A percentile compares a stretch with the other conserved stretches of the same genome.
Evolutionary conservation across 2,888 invertebrate genomes (phyloP).

Genomic region (Helicoverpa assulta): DNA sequence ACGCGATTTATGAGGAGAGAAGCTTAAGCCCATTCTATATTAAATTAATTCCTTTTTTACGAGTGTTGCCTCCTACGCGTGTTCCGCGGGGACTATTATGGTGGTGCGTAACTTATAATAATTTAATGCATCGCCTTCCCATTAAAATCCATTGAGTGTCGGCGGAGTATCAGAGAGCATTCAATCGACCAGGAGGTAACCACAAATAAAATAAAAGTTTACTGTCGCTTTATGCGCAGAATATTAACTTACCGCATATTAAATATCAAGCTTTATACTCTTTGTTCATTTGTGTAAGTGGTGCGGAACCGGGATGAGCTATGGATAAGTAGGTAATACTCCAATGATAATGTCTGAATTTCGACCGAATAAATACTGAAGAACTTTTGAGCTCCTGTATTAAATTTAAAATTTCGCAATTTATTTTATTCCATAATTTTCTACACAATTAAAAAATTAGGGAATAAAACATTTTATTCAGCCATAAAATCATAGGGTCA

Average conservation of each 20-base stretch:
- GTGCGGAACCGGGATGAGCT: conserved; percentile 15
- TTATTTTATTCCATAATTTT: too few species aligned
- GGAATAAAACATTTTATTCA: background rate
- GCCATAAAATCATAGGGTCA: background rate
- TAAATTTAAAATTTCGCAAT: background rate
- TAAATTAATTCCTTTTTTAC: conserved; percentile 76
- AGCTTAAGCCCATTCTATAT: conserved; percentile 67
- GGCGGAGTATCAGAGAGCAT: conserved; percentile 74
- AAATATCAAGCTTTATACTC: conserved; percentile 57
- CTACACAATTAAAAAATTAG: background rate
- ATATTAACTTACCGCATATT: conserved; percentile 68
- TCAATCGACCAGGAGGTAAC: conserved; percentile 71
- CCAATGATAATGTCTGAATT: background rate
- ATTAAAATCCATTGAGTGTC: conserved; percentile 85
- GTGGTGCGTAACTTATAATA: conserved; percentile 74
- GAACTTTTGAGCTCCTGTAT: background rate
- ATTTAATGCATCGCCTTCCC: conserved; percentile 69
- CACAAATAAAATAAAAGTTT: conserved; percentile 72
- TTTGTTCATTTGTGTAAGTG: conserved; percentile 49
- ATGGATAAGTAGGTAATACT: conserved; percentile 17
- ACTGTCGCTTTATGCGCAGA: conserved; percentile 61
- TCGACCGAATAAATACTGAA: conserved; percentile 12
- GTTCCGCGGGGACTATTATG: conserved; percentile 62
- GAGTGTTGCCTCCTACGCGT: conserved; percentile 71
- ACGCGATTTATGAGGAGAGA: conserved; percentile 70